A percentile compares a stretch with the other conserved stretches of the same genome.
Evolutionary conservation across 2,888 invertebrate species (phyloP).

Genomic region (Encarsia formosa): DNA sequence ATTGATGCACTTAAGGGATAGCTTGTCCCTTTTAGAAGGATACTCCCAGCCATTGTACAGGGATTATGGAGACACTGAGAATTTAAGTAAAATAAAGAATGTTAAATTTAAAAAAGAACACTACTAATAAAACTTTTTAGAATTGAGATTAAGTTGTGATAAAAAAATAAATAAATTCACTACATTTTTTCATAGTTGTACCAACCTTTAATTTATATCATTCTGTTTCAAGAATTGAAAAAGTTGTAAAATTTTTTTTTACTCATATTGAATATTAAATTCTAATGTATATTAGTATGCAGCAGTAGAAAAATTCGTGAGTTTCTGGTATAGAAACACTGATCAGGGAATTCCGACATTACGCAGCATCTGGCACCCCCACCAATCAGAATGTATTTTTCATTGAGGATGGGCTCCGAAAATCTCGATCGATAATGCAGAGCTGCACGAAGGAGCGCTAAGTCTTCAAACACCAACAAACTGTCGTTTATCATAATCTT

Average conservation of each 20-base stretch:
- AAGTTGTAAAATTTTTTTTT: not conserved
- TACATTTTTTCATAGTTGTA: not conserved
- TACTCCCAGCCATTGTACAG: conserved; percentile 4
- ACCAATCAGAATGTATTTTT: conserved; percentile 9
- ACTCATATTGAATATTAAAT: too few relatives aligned
- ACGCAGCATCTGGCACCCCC: conserved; percentile 32
- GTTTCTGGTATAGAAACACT: conserved; percentile 5
- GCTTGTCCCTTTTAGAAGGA: not conserved
- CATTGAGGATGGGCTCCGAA: conserved; percentile 5
- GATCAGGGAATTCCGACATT: conserved; percentile 26
- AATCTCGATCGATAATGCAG: too few relatives aligned
- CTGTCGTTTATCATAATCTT: too few relatives aligned
- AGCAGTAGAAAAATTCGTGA: not conserved
- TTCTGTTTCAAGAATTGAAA: not conserved
- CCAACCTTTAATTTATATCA: not conserved
- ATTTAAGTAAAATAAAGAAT: not conserved
- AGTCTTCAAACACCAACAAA: too few relatives aligned
- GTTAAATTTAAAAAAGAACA: not conserved
- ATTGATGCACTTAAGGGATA: conserved; percentile 7
- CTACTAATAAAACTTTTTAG: not conserved
- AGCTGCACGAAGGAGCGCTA: too few relatives aligned
- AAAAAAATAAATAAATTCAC: conserved; percentile 9
- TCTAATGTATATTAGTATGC: not conserved
- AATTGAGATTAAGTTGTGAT: not conserved
- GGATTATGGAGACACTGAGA: not conserved